A percentile compares a stretch with the other conserved stretches of the same genome.
Conservation (phyloP, 2,797 vertebrate species). For the Adrianichthys oophorus region DNA sequence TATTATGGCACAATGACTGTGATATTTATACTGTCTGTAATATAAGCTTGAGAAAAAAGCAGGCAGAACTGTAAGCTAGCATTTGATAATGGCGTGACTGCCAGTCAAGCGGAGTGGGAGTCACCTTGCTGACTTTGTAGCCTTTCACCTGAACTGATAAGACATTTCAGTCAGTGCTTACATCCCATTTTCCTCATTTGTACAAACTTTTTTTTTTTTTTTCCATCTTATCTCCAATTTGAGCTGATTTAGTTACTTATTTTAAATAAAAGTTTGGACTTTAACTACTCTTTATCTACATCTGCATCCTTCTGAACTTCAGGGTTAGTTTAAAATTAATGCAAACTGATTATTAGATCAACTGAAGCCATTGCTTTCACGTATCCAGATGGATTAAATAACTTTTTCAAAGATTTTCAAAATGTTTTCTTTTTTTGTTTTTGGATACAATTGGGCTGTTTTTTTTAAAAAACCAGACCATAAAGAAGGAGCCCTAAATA, state of each 20-base stretch:
- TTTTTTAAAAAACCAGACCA: too few relatives aligned
- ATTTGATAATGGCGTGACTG: slow-evolving; percentile 3
- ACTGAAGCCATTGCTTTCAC: too few relatives aligned
- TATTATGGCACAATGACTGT: slow-evolving; percentile 40
- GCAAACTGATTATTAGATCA: too few relatives aligned
- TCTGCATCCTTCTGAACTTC: too few relatives aligned
- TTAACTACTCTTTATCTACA: neutral
- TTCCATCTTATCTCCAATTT: slow-evolving; percentile 33
- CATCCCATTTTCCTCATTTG: slow-evolving; percentile 13
- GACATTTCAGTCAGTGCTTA: slow-evolving; percentile 17
- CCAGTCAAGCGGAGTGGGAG: slow-evolving; percentile 11
- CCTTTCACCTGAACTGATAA: slow-evolving; percentile 18
- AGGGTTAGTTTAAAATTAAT: too few relatives aligned
- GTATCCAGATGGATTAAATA: too few relatives aligned
- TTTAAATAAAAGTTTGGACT: slow-evolving; percentile 11
- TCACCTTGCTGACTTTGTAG: slow-evolving; percentile 10
- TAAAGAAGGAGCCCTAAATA: too few relatives aligned
- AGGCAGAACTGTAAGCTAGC: slow-evolving; percentile 18
- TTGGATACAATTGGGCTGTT: too few relatives aligned
- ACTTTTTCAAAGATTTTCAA: too few relatives aligned
- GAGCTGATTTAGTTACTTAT: slow-evolving; percentile 9
- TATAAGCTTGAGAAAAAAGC: too few relatives aligned
- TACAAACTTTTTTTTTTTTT: slow-evolving; percentile 25
- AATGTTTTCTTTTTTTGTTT: too few relatives aligned
- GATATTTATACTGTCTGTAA: slow-evolving; percentile 15